Conservation (phyloP, 2,888 invertebrate genomes). For the Leucoma salicis region DNA sequence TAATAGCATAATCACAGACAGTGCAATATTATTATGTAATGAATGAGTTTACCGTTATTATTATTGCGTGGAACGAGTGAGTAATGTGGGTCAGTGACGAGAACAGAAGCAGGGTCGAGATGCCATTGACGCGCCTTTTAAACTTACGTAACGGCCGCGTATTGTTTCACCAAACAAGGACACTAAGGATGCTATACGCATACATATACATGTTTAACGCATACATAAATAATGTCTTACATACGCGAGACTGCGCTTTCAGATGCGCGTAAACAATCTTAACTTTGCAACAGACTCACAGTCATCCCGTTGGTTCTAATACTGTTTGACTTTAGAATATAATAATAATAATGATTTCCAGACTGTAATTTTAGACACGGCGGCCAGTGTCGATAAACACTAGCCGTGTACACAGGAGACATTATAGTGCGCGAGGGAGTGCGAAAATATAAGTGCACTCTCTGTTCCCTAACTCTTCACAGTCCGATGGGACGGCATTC, state of each 20-base stretch:
- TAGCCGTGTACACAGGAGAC: too few species aligned
- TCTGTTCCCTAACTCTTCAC: too few species aligned
- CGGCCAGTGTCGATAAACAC: neutral
- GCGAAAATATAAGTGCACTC: too few species aligned
- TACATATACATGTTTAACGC: constrained; percentile 30
- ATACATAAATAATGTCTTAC: constrained; percentile 25
- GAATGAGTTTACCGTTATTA: constrained; percentile 67
- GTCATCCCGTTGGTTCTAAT: neutral
- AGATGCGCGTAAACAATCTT: neutral
- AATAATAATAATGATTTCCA: too few species aligned
- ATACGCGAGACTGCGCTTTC: neutral
- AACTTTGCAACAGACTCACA: neutral
- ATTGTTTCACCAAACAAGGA: constrained; percentile 67
- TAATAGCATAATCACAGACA: constrained; percentile 49
- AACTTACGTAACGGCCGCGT: constrained; percentile 62
- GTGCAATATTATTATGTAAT: constrained; percentile 62
- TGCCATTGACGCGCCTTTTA: constrained; percentile 72
- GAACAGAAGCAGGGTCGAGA: constrained; percentile 77
- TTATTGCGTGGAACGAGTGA: constrained; percentile 62
- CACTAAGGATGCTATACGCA: constrained; percentile 45
- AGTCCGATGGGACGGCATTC: too few species aligned
- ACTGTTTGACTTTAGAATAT: neutral
- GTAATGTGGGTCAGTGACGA: constrained; percentile 79
- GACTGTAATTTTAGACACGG: too few species aligned
- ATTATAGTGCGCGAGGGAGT: too few species aligned